Conservation (phyloP, 2,113 vertebrate genomes). For the Ifrita kowaldi region DNA sequence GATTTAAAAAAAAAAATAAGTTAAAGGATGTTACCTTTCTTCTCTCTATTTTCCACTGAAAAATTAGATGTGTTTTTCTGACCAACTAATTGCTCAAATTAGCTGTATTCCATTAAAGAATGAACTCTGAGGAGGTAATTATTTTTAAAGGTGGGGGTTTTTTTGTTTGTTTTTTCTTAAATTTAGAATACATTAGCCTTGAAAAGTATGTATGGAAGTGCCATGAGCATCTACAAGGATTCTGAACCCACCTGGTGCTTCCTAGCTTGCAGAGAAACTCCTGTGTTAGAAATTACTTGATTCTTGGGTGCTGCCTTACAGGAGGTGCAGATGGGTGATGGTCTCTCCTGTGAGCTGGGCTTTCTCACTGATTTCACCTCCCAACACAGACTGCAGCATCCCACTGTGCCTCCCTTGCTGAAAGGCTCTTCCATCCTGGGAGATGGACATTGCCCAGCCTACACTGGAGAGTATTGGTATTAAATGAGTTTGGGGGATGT, state of each 20-base stretch:
- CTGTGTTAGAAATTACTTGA: not conserved
- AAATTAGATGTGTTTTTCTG: not conserved
- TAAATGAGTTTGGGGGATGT: not conserved
- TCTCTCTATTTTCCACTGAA: not conserved
- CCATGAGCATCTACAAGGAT: not conserved
- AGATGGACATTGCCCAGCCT: not conserved
- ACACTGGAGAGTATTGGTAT: not conserved
- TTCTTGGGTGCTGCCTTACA: not conserved
- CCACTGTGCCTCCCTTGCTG: not conserved
- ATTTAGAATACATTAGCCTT: not conserved
- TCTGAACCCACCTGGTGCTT: not conserved
- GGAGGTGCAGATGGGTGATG: not conserved
- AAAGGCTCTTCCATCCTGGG: not conserved
- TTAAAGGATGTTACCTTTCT: not conserved
- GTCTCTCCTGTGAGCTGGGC: not conserved
- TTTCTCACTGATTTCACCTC: not conserved
- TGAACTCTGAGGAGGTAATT: not conserved
- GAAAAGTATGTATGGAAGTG: not conserved
- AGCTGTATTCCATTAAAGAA: not conserved
- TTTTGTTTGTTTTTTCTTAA: not conserved
- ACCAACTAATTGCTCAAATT: not conserved
- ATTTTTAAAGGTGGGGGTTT: not conserved
- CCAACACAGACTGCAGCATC: not conserved
- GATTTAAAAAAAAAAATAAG: not conserved
- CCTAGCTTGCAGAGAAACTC: not conserved